Evolutionary conservation across 2,113 vertebrate genomes (phyloP).

Genomic region (Electrona antarctica): DNA sequence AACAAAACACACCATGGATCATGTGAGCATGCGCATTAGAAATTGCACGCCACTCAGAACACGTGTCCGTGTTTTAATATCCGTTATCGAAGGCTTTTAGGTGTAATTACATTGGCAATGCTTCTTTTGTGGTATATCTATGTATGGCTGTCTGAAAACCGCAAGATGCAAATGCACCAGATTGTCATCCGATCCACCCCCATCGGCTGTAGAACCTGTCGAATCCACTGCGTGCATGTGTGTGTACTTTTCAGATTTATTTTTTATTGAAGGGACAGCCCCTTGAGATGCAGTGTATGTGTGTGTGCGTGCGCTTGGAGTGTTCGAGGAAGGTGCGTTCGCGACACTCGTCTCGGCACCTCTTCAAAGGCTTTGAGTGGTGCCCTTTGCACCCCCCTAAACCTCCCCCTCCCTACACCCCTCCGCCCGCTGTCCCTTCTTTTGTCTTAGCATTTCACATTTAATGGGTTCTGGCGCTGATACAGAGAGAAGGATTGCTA

Average conservation of each 20-base stretch:
- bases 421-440: conserved; percentile 64
- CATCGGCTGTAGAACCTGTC: conserved; percentile 45
- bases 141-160: conserved; percentile 54
- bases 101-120: conserved; percentile 51
- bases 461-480: conserved; percentile 78
- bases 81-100: conserved; percentile 58
- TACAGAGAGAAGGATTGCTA: conserved; percentile 71
- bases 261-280: no score
- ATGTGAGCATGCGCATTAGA: conserved; percentile 57
- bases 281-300: no score
- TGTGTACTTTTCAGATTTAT: no score
- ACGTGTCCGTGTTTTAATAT: conserved; percentile 48
- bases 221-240: no score
- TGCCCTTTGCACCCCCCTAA: conserved; percentile 65
- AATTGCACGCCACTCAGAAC: conserved; percentile 44
- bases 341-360: conserved; percentile 67
- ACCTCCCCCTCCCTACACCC: conserved; percentile 35
- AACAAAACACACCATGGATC: conserved; percentile 63
- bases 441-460: conserved; percentile 84
- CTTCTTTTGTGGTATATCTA: conserved; percentile 61
- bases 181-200: conserved; percentile 58
- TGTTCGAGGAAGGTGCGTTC: conserved; percentile 38
- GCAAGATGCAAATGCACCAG: conserved; percentile 67
- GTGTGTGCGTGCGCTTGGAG: background rate
- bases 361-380: conserved; percentile 82